Base-by-base conservation (phyloP, 2,113 vertebrate genomes). In the Gasterosteus nipponicus region DNA sequence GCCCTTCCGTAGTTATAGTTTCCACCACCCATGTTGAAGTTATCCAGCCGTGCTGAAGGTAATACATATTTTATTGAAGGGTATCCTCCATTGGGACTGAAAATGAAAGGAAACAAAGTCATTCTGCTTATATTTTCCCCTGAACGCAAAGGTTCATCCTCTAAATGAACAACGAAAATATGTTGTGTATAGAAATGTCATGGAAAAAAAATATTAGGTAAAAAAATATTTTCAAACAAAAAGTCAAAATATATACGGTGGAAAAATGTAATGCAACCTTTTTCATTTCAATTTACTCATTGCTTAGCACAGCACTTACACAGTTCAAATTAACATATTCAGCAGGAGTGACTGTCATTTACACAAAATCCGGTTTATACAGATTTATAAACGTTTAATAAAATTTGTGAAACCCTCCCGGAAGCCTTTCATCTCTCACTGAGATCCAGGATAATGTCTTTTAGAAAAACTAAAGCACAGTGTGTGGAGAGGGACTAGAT, bases 391-490 rank as follows among this genome's bases (percentile, higher is more conserved):
- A 47, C 54, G 68, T 54, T 80, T 81, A 83, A 72, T 77, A 33
- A 18, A 70, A 39, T 63, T 90, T 74, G 79, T 54, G 16, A 73
- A 89, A 86, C 49, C 54, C 4, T 10, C 1, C 0, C 4, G 31
- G 61, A 56, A 65, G 15, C 42, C 38, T 16, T n/a, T 69, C 46
- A 76, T 72, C 72, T 70, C n/a, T 65, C 41, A 76, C 66, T 38
- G 8, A 41, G 33, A 78, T 65, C 58, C 49, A 69, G 59, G 74
- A 86, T 87, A 15, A 85, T 72, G 78, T 66, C 38, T 87, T 82
- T 72, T 66, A 26, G 77, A 74, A 85, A 73, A 67, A 16, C 0
- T n/a, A 60, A 57, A 82, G 65, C 38, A 39, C 26, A 9, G 10
- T 10, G 10, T 4, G 62, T 26, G 12, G 33, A 49, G 15, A 58